Base-by-base conservation (phyloP, 2,797 vertebrate genomes). In the Emydoidea blandingii region DNA sequence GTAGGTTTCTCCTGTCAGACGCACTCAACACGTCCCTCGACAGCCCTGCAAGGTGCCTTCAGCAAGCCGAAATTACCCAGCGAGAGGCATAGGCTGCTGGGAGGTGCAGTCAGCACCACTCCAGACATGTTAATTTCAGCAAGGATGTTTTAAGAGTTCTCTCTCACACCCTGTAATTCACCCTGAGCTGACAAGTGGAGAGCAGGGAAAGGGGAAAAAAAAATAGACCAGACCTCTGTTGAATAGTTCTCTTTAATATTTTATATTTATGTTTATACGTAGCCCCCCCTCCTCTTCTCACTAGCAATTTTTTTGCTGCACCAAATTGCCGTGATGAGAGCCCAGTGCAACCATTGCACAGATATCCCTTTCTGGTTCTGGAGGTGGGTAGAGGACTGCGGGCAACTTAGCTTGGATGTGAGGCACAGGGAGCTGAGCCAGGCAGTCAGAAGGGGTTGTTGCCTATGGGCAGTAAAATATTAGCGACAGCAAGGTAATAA, bases 391-490 rank as follows among this genome's bases (percentile, higher is more conserved):
- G 41, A 59, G 52, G 53, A 11, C 80, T n/a, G 56, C 12, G 81
- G 85, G 49, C 23, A 57, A 72, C 72, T 80, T 62, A 65, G 85
- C 80, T 79, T 14, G 80, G 74, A 85, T 44, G 37, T 5, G 74
- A 53, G 44, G n/a, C 50, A 27, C 11, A 57, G 68, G 54, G 59
- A 93, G 78, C 52, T 81, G 7, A 37, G 37, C 34, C 65, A 19
- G n/a, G 78, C 12, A 37, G 37, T 53, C 31, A 18, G 47, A 31
- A 31, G 3, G 37, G 3, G 52, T 9, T 37, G 31, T 11, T 68
- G 91, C 94, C 94, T 94, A 90, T 72, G 92, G 91, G 74, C 87
- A 79, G 86, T 91, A 91, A 94, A 94, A 96, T 90, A 92, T 93
- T 92, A 96, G 94, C 91, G 93, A 2, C 72, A 80, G 1, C 41